These are phyloP conservation scores for Alouatta palliata DNA, from an alignment of 2,113 vertebrate genomes.

Conservation along the genomic window DNA sequence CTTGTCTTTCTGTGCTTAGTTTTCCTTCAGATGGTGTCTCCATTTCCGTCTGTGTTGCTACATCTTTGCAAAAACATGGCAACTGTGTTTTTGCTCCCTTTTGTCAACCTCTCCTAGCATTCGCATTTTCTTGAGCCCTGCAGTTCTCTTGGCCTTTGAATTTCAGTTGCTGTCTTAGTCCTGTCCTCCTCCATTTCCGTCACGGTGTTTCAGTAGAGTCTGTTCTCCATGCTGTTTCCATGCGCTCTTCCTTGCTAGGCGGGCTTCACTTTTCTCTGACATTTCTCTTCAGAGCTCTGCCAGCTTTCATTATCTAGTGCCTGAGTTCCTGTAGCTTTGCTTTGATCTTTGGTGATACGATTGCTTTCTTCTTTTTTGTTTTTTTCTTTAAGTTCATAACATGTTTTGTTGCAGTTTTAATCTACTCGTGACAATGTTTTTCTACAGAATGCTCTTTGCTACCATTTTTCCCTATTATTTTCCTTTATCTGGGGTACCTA, in stretches of 20 bases:
- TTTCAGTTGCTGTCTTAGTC: too few relatives aligned
- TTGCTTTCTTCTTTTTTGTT: neutral
- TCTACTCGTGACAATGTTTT: neutral
- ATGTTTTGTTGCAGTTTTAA: neutral
- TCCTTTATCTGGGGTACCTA: neutral
- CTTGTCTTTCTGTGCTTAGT: too few relatives aligned
- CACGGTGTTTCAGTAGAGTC: too few relatives aligned
- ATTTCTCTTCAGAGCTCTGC: too few relatives aligned
- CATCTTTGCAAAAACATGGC: too few relatives aligned
- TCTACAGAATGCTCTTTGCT: neutral
- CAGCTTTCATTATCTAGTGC: too few relatives aligned
- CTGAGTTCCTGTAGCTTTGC: neutral
- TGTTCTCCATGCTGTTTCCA: too few relatives aligned
- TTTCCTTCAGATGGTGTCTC: too few relatives aligned
- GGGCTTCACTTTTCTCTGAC: neutral
- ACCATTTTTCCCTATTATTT: neutral
- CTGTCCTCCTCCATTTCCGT: neutral
- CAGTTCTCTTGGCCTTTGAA: neutral
- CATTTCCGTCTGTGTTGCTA: too few relatives aligned
- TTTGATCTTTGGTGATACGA: neutral
- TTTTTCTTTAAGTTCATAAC: neutral
- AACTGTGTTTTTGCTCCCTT: neutral
- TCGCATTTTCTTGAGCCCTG: neutral
- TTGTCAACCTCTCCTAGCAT: neutral
- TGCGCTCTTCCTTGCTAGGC: fast-evolving